Conservation (phyloP, 2,888 invertebrate species). For the Ceraclea dissimilis region DNA sequence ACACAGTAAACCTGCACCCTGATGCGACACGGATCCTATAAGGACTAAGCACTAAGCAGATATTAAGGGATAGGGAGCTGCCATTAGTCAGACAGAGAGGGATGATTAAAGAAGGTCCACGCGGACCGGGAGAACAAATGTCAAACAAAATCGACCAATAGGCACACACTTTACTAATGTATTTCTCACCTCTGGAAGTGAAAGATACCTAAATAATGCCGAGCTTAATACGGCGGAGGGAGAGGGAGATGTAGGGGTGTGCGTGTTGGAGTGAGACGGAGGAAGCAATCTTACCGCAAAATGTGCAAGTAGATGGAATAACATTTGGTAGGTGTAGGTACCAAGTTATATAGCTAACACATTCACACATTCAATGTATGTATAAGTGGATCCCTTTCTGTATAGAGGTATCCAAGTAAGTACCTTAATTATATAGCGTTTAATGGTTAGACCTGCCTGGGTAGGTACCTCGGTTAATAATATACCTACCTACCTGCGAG, state of each 20-base stretch:
- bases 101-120: slow-evolving; percentile 10
- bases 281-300: background rate
- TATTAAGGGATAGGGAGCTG: too few species aligned
- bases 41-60: too few species aligned
- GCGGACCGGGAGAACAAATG: slow-evolving; percentile 23
- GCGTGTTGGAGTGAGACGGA: background rate
- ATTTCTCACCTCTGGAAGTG: slow-evolving; percentile 47
- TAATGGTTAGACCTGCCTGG: background rate
- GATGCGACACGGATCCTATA: too few species aligned
- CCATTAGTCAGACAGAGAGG: background rate
- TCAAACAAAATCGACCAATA: slow-evolving; percentile 41
- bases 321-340: too few species aligned
- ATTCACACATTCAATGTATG: background rate
- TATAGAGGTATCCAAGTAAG: background rate
- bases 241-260: background rate
- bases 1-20: background rate
- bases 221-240: background rate
- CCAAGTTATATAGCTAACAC: background rate
- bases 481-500: background rate
- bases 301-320: background rate
- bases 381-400: background rate
- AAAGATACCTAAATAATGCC: background rate
- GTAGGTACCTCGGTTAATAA: background rate
- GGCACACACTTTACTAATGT: slow-evolving; percentile 52
- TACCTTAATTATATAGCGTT: background rate